Conservation (phyloP, 1,140 invertebrate genomes). For the Nomia melanderi region DNA sequence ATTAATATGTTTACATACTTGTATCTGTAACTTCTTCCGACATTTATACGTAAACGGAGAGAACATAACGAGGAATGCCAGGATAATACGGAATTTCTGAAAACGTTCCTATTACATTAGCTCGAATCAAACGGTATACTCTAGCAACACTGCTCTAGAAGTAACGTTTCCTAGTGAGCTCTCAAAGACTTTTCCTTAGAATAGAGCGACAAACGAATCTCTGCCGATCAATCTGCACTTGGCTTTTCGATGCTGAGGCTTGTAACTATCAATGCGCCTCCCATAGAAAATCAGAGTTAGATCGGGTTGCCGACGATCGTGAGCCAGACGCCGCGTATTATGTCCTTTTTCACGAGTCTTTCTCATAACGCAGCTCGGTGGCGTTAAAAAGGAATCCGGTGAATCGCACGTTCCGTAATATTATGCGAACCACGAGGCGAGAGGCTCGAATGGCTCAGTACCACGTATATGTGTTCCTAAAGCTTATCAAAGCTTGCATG, state of each 20-base stretch:
- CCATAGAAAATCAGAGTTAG: conserved; percentile 13
- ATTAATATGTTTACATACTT: too few relatives aligned
- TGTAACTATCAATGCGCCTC: conserved; percentile 17
- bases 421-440: conserved; percentile 68
- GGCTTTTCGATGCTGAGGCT: background rate
- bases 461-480: conserved; percentile 67
- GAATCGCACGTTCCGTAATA: conserved; percentile 72
- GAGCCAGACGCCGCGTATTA: conserved; percentile 44
- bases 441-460: conserved; percentile 66
- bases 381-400: conserved; percentile 48
- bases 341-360: conserved; percentile 33
- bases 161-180: background rate
- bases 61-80: too few relatives aligned
- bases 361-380: conserved; percentile 36
- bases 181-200: background rate
- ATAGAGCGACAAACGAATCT: conserved; percentile 6
- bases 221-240: too few relatives aligned
- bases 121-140: background rate
- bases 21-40: too few relatives aligned
- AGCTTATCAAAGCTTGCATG: conserved; percentile 79
- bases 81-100: too few relatives aligned
- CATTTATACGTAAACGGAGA: too few relatives aligned
- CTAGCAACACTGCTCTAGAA: background rate
- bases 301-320: conserved; percentile 35
- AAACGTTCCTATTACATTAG: background rate